Evolutionary conservation across 2,888 invertebrate species (phyloP).

Genomic region (Axea sp.): DNA sequence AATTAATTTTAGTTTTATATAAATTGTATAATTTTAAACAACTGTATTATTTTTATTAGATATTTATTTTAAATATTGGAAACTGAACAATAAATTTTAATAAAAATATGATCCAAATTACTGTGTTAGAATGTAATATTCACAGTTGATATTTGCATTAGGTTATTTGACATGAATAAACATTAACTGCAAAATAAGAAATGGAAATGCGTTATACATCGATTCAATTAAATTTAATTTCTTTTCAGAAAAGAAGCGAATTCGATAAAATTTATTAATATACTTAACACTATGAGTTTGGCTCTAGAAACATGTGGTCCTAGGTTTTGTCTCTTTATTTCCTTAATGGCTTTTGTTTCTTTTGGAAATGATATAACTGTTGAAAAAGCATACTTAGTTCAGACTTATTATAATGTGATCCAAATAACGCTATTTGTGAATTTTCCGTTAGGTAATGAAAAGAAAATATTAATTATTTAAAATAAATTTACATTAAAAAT

Average conservation of each 20-base stretch:
- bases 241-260: constrained; percentile 79
- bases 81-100: too few species aligned
- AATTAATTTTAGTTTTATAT: too few species aligned
- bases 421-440: constrained; percentile 87
- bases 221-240: too few species aligned
- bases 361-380: constrained; percentile 84
- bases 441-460: constrained; percentile 80
- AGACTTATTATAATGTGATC: constrained; percentile 87
- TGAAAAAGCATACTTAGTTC: constrained; percentile 86
- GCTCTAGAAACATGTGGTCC: constrained; percentile 85
- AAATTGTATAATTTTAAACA: background rate
- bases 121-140: too few species aligned
- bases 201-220: too few species aligned
- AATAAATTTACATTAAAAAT: too few species aligned
- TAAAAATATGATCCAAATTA: too few species aligned
- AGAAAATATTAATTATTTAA: too few species aligned
- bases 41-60: too few species aligned
- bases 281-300: constrained; percentile 81
- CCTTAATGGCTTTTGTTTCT: constrained; percentile 84
- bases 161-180: too few species aligned
- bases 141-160: too few species aligned
- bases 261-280: constrained; percentile 79
- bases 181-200: background rate
- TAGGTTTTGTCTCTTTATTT: constrained; percentile 86
- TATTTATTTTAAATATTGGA: background rate